Evolutionary conservation across 1,140 invertebrate genomes (phyloP), one percentile per base, ranked within the genome.

Genomic region (Rhopalosiphum padi): DNA sequence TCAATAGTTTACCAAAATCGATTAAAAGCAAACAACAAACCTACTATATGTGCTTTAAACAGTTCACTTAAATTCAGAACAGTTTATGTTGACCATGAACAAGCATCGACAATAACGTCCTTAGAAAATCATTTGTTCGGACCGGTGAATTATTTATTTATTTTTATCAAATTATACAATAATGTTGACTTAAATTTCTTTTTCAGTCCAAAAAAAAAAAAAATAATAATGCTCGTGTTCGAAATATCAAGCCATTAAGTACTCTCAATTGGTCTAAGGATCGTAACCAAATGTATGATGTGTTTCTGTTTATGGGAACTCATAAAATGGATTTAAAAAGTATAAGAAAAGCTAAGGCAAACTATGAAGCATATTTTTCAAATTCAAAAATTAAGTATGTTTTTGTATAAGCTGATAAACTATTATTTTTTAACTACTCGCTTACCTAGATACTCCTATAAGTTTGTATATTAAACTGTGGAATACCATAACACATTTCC

Each of bases 341-440:
- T 5, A 77, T 91, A 15, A 46, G 2, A 46, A 35, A 82, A 46
- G 9, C 6, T 7, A 77, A 46, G 8, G n/a, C 7, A 43, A 2
- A 82, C 0, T 91, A 91, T 68, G 35, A 43, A 41, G 77, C 18
- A 41, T 41, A 41, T 51, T 51, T 21, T 37, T 46, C n/a, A 15
- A 77, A 77, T 35, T n/a, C 23, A 91, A 91, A 46, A 77, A 30
- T 91, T 22, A 91, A 77, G 90, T 91, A 77, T n/a, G 60, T 91
- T 22, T 51, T 22, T 46, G 22, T n/a, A 77, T n/a, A n/a, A 18
- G 4, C 4, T 18, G 15, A 18, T 68, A 77, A n/a, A 68, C 30
- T 68, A n/a, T n/a, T 77, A 77, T 18, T n/a, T 18, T 68, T 68
- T 15, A 30, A 60, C 30, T 60, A 30, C 11, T 60, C 4, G 3